Percentiles rank a stretch among this genome's conserved stretches.
phyloP scores from a whole-genome alignment of 2,888 invertebrate genomes.

The Sericinus montela region DNA sequence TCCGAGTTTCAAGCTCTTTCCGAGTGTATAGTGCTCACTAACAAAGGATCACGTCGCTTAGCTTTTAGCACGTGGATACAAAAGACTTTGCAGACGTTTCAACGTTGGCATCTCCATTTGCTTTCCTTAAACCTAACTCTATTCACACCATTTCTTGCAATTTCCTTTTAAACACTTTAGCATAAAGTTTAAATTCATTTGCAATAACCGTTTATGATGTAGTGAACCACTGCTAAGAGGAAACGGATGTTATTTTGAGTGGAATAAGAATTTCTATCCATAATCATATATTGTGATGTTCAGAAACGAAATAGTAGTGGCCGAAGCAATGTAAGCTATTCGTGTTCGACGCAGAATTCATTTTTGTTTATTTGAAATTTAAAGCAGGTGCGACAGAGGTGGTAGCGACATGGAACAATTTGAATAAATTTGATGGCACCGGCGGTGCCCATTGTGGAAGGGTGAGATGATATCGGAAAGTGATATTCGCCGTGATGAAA shows the following conservation, averaged over 20 bases:
- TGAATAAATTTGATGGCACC: constrained; percentile 74
- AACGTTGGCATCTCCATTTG: constrained; percentile 34
- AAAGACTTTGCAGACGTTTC: constrained; percentile 39
- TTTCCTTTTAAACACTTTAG: constrained; percentile 17
- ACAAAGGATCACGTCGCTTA: constrained; percentile 29
- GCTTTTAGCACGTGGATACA: constrained; percentile 46
- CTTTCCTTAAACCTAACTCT: constrained; percentile 34
- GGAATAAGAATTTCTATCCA: constrained; percentile 73
- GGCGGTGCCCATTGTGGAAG: constrained; percentile 42
- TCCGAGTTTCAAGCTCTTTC: constrained; percentile 17
- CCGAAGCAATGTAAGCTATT: constrained; percentile 30
- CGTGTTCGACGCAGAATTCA: not conserved
- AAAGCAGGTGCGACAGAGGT: constrained; percentile 59
- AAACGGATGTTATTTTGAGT: constrained; percentile 74
- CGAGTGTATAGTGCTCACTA: constrained; percentile 27
- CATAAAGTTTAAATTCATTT: constrained; percentile 25
- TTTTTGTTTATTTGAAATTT: constrained; percentile 27
- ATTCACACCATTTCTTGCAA: constrained; percentile 15
- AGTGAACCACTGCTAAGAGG: constrained; percentile 69
- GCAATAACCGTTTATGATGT: constrained; percentile 21
- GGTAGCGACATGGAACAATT: constrained; percentile 68
- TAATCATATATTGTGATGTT: constrained; percentile 57
- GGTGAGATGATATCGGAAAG: constrained; percentile 58
- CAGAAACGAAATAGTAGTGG: constrained; percentile 40
- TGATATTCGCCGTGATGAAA: constrained; percentile 63